Conservation (phyloP, 92 coral and sea anemone genomes). For the Zoanthus gigantus region DNA sequence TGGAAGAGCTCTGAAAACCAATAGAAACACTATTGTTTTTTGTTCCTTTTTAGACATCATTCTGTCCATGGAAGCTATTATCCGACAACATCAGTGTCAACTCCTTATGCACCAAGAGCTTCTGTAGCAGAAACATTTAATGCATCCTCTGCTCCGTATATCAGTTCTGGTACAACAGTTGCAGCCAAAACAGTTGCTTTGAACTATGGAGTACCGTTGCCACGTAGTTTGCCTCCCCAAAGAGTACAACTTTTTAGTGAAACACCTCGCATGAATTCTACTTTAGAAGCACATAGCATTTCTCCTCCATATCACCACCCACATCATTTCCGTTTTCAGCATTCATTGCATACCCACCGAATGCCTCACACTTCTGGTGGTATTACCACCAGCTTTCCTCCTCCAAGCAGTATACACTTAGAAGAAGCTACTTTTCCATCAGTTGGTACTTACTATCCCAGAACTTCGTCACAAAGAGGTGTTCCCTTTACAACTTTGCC, state of each 20-base stretch:
- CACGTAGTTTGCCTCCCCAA: constrained; percentile 30
- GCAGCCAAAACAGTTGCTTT: background rate
- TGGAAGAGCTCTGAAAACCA: background rate
- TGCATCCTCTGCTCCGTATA: background rate
- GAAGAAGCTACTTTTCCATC: background rate
- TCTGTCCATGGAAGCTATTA: background rate
- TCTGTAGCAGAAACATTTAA: background rate
- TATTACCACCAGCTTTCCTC: constrained; percentile 59
- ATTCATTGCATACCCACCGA: constrained; percentile 39
- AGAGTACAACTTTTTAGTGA: background rate
- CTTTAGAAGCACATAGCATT: constrained; percentile 11
- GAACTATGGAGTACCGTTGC: background rate
- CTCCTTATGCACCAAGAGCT: background rate
- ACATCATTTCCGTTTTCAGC: background rate
- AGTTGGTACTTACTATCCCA: background rate
- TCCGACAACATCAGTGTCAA: constrained; percentile 15
- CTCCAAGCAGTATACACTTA: background rate
- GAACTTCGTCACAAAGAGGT: background rate
- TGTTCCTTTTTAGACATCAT: background rate
- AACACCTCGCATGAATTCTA: background rate
- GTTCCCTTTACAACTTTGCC: background rate
- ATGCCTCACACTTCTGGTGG: constrained; percentile 29
- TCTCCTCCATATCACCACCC: constrained; percentile 4
- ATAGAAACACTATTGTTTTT: background rate
- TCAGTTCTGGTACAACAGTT: background rate